A percentile compares a stretch with the other conserved stretches of the same genome.
phyloP scores from a whole-genome alignment of 2,797 vertebrate species.

The Leptoclinus maculatus region DNA sequence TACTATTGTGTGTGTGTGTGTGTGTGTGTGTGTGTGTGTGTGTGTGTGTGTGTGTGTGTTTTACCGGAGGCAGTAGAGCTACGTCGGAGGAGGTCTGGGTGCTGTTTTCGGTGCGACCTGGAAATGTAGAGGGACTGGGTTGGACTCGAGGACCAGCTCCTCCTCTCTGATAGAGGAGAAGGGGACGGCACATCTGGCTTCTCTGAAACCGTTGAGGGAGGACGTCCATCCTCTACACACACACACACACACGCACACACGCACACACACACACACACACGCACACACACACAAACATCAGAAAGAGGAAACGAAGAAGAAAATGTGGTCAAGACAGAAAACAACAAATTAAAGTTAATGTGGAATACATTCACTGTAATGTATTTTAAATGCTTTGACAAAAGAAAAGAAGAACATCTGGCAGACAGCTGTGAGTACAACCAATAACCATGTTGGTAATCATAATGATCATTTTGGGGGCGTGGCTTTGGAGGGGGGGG shows the following conservation, averaged over 20 bases:
- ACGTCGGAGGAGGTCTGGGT: conserved; percentile 86
- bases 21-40: neutral
- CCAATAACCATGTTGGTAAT: too few relatives aligned
- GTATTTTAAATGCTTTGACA: neutral
- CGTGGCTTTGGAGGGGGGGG: too few relatives aligned
- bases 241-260: conserved; percentile 41
- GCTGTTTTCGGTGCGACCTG: conserved; percentile 86
- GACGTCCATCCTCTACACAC: conserved; percentile 86
- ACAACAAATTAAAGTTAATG: neutral
- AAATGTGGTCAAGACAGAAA: neutral
- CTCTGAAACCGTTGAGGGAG: conserved; percentile 81
- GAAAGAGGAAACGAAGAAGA: neutral
- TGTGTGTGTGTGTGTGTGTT: neutral
- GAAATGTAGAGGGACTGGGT: conserved; percentile 80
- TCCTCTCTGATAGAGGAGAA: conserved; percentile 84
- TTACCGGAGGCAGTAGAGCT: conserved; percentile 90
- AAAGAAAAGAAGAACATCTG: neutral
- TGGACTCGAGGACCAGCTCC: conserved; percentile 89
- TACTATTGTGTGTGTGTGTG: conserved; percentile 2
- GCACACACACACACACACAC: conserved; percentile 5
- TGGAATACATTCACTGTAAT: neutral
- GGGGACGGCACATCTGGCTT: conserved; percentile 84
- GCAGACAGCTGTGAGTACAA: too few relatives aligned
- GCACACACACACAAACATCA: neutral
- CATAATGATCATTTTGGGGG: too few relatives aligned